Conservation (phyloP, 2,888 invertebrate genomes). For the Epsilonema sp. region DNA sequence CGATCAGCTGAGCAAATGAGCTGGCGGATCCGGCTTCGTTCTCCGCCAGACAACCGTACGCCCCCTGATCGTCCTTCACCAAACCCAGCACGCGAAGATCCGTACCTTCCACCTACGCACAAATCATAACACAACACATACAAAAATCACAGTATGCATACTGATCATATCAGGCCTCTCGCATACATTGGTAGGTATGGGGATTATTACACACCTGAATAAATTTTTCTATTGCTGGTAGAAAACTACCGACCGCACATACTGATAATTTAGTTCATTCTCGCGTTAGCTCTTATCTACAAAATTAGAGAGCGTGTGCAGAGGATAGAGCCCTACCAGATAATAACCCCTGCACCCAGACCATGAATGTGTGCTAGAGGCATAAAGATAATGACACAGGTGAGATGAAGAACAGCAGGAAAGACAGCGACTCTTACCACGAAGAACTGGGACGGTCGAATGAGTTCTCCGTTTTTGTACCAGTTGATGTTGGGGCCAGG, state of each 20-base stretch:
- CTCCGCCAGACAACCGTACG: conserved; percentile 77
- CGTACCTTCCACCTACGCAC: conserved; percentile 24
- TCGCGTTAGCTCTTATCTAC: no score
- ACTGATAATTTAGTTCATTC: no score
- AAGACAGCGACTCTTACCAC: conserved; percentile 12
- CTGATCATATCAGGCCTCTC: not conserved
- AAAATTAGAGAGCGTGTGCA: no score
- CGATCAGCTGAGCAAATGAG: conserved; percentile 53
- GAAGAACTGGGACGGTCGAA: conserved; percentile 72
- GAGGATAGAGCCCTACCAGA: no score
- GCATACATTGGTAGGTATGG: not conserved
- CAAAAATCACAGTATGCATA: not conserved
- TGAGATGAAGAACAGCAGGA: not conserved
- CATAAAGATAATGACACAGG: not conserved
- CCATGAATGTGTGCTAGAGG: no score
- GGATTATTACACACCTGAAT: not conserved
- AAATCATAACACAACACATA: not conserved
- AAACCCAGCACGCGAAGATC: conserved; percentile 67
- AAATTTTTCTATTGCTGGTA: no score
- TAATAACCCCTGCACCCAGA: no score
- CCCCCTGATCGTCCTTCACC: conserved; percentile 63
- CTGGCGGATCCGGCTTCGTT: conserved; percentile 69
- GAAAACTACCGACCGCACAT: no score
- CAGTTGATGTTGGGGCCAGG: conserved; percentile 64
- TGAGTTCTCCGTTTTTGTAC: conserved; percentile 77